Conservation (phyloP, 64 coral and sea anemone species). For the Hydrozoanthus tunicans region DNA sequence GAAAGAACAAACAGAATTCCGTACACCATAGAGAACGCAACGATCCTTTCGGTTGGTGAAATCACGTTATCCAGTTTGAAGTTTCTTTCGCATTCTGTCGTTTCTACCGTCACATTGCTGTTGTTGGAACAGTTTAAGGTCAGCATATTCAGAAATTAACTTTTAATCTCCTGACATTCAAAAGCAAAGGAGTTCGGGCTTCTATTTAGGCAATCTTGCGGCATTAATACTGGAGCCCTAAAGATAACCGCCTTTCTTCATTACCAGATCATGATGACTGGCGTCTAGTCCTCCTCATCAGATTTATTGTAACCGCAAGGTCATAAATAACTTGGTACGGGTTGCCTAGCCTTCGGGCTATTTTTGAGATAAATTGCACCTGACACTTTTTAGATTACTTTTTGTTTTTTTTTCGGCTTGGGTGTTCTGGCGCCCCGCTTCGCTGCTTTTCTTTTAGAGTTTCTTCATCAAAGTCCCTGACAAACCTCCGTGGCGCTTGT, state of each 20-base stretch:
- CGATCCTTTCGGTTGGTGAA: background rate
- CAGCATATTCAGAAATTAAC: background rate
- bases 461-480: background rate
- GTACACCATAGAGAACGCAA: constrained; percentile 17
- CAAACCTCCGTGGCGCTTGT: too few relatives aligned
- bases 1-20: constrained; percentile 29
- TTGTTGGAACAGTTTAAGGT: constrained; percentile 6
- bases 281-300: background rate
- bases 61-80: background rate
- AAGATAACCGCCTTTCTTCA: background rate
- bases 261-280: background rate
- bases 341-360: background rate
- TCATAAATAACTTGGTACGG: background rate
- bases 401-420: background rate
- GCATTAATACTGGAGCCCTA: background rate
- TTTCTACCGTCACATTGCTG: background rate
- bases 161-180: background rate
- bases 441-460: background rate
- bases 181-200: background rate
- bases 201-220: background rate
- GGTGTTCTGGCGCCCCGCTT: constrained; percentile 11
- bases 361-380: background rate
- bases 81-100: background rate
- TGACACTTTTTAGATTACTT: background rate
- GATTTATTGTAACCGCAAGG: constrained; percentile 18